These are phyloP conservation scores for Nicator chloris DNA, from an alignment of 2,113 vertebrate species.

Conservation along the genomic window DNA sequence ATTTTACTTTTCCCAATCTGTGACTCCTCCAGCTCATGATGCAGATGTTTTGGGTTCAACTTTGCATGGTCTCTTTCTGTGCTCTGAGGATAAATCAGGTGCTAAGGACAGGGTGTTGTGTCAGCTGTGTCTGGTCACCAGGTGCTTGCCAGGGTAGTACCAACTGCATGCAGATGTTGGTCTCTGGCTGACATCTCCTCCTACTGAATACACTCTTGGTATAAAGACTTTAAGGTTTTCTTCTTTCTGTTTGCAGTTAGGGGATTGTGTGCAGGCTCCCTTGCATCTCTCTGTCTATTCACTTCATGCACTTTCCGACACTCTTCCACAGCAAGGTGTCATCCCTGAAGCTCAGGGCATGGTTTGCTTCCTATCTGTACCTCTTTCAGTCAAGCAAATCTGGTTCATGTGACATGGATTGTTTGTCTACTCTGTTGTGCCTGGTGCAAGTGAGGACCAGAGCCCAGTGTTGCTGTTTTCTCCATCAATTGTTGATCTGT, in stretches of 20 bases:
- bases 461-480: neutral
- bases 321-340: neutral
- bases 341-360: neutral
- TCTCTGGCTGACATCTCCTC: neutral
- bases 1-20: neutral
- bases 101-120: neutral
- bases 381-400: neutral
- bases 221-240: neutral
- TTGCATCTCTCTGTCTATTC: neutral
- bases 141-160: neutral
- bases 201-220: neutral
- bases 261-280: neutral
- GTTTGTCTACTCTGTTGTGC: neutral
- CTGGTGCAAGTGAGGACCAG: neutral
- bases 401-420: neutral
- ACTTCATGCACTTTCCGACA: neutral
- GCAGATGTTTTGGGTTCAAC: neutral
- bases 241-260: neutral
- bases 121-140: neutral
- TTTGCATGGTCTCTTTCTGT: neutral
- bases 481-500: neutral
- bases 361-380: accelerated
- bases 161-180: neutral
- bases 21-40: neutral
- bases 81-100: neutral